Percentiles rank a stretch among this genome's conserved stretches.
These are phyloP conservation scores for Clitarchus hookeri DNA, from an alignment of 2,888 invertebrate genomes.

Conservation along the genomic window DNA sequence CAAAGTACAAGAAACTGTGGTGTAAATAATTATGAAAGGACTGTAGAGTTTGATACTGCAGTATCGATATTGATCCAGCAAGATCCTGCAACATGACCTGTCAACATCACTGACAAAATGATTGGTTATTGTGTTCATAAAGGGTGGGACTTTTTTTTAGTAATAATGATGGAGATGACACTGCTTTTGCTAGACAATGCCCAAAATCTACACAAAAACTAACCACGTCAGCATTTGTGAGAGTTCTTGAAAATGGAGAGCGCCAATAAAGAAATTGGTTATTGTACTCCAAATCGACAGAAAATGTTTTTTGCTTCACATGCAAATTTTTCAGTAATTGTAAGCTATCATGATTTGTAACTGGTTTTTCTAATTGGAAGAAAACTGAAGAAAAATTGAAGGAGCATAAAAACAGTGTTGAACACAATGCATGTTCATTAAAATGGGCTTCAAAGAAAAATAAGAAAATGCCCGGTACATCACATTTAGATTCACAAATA, in stretches of 20 bases:
- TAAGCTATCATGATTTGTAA: not conserved
- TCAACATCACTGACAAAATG: not conserved
- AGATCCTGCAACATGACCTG: constrained; percentile 22
- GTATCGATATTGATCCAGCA: not conserved
- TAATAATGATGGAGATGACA: not conserved
- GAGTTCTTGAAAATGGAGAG: constrained; percentile 16
- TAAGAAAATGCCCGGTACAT: not conserved
- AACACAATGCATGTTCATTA: constrained; percentile 12
- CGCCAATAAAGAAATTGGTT: not conserved
- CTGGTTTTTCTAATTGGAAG: constrained; percentile 21
- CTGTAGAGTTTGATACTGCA: not conserved
- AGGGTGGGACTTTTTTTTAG: not conserved
- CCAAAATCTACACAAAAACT: not conserved
- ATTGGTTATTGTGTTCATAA: constrained; percentile 15
- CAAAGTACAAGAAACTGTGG: not conserved
- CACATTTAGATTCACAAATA: not conserved
- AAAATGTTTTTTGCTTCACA: not conserved
- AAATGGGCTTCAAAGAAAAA: not conserved
- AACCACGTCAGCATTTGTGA: not conserved
- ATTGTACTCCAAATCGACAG: constrained; percentile 6
- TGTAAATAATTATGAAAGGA: constrained; percentile 6
- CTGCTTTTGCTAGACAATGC: not conserved
- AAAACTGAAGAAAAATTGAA: not conserved
- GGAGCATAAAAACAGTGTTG: not conserved
- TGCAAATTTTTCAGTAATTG: constrained; percentile 23